Percentiles rank a stretch among this genome's conserved stretches.
Evolutionary conservation across 2,888 invertebrate species (phyloP).

Genomic region (Neoascia interrupta): DNA sequence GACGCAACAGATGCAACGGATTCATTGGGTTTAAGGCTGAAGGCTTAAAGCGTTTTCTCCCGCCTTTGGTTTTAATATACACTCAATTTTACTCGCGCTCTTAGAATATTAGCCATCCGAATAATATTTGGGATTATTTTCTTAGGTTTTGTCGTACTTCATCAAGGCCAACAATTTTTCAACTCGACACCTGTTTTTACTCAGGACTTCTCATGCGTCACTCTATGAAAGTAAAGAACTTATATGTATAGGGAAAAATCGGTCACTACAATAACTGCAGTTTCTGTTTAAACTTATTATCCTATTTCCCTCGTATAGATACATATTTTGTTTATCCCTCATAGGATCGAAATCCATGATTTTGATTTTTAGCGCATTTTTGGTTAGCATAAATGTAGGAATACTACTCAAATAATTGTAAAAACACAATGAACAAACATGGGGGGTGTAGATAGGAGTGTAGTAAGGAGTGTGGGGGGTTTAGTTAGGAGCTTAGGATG

Average conservation of each 20-base stretch:
- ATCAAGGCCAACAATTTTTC: background rate
- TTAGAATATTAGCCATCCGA: too few relatives aligned
- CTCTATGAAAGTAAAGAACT: constrained; percentile 19
- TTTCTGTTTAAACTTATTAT: constrained; percentile 66
- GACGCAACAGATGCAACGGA: too few relatives aligned
- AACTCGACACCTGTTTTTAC: constrained; percentile 16
- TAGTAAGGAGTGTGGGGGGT: background rate
- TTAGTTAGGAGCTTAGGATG: constrained; percentile 24
- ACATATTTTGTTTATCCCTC: constrained; percentile 53
- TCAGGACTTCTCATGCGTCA: background rate
- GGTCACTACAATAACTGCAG: constrained; percentile 62
- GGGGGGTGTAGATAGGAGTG: constrained; percentile 13
- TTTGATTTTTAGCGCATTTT: constrained; percentile 35
- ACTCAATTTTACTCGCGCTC: too few relatives aligned
- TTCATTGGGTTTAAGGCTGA: too few relatives aligned
- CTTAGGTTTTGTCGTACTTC: too few relatives aligned
- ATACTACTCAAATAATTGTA: constrained; percentile 65
- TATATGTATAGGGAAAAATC: constrained; percentile 50
- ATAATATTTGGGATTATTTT: too few relatives aligned
- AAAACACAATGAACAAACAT: constrained; percentile 47
- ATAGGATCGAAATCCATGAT: constrained; percentile 59
- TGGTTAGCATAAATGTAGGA: constrained; percentile 45
- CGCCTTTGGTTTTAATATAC: too few relatives aligned
- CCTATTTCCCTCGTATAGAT: background rate
- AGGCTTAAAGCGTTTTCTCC: too few relatives aligned